Percentiles rank a stretch among this genome's conserved stretches.
Evolutionary conservation across 1,140 invertebrate species (phyloP).

Genomic region (Cataglyphis hispanica): DNA sequence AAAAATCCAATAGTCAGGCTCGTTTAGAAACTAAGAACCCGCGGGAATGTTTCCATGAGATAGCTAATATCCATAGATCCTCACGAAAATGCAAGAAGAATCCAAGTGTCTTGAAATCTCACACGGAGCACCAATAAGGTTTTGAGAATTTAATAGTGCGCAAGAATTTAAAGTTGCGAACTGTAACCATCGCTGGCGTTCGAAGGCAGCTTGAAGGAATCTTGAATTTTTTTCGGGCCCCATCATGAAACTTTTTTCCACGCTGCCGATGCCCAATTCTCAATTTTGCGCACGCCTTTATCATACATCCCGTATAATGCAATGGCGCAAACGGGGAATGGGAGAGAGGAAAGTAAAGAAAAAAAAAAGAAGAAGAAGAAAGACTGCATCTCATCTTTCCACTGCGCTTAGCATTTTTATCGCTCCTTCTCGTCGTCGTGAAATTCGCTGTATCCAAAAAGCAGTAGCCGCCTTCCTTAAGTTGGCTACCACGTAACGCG

Average conservation of each 20-base stretch:
- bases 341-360: slow-evolving; percentile 17
- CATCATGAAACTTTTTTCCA: slow-evolving; percentile 37
- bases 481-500: slow-evolving; percentile 46
- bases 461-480: slow-evolving; percentile 6
- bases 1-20: background rate
- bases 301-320: slow-evolving; percentile 7
- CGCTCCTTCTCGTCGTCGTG: slow-evolving; percentile 28
- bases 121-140: slow-evolving; percentile 5
- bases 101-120: background rate
- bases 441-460: slow-evolving; percentile 63
- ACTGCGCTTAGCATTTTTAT: slow-evolving; percentile 70
- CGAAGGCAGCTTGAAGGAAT: background rate
- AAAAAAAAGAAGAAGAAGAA: background rate
- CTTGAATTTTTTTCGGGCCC: slow-evolving; percentile 14
- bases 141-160: slow-evolving; percentile 8
- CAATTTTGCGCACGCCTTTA: slow-evolving; percentile 45
- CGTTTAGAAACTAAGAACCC: background rate
- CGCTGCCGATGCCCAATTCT: background rate
- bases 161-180: background rate
- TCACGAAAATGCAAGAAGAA: background rate
- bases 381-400: slow-evolving; percentile 38
- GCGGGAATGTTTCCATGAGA: background rate
- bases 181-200: background rate
- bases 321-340: too few species aligned
- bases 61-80: background rate